These are phyloP conservation scores for Camelus dromedarius DNA, from an alignment of 2,113 vertebrate species.

Conservation along the genomic window DNA sequence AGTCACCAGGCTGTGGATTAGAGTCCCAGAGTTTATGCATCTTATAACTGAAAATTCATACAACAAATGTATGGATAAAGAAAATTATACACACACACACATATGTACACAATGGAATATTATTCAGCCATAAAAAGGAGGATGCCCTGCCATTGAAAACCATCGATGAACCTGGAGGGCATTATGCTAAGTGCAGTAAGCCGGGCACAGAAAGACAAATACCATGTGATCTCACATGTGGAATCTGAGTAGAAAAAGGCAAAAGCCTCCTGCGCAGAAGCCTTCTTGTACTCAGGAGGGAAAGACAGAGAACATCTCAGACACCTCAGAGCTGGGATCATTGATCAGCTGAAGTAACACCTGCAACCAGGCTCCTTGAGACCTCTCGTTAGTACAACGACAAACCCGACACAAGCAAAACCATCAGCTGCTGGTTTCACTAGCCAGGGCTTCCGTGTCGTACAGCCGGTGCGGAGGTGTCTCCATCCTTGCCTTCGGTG, in stretches of 20 bases:
- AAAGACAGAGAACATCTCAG: not conserved
- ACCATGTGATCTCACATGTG: not conserved
- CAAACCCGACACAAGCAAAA: not conserved
- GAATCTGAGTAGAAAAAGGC: not conserved
- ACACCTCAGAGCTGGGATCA: not conserved
- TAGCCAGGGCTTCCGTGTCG: accelerated
- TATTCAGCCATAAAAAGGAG: not conserved
- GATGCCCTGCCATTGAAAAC: not conserved
- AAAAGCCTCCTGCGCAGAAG: not conserved
- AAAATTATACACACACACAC: not conserved
- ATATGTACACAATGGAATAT: not conserved
- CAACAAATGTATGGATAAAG: not conserved
- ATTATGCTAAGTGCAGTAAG: not conserved
- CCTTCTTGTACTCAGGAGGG: not conserved
- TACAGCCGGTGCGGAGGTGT: not conserved
- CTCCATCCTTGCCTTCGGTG: accelerated
- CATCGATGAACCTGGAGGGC: not conserved
- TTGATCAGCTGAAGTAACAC: accelerated
- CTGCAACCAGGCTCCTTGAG: not conserved
- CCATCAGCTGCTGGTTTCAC: accelerated
- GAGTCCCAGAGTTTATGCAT: not conserved
- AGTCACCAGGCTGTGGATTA: not conserved
- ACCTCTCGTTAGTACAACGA: not conserved
- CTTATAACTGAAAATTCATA: not conserved
- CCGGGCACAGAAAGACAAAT: not conserved